These are phyloP conservation scores for Enteromius fasciolatus DNA, from an alignment of 2,797 vertebrate genomes.

Conservation along the genomic window DNA sequence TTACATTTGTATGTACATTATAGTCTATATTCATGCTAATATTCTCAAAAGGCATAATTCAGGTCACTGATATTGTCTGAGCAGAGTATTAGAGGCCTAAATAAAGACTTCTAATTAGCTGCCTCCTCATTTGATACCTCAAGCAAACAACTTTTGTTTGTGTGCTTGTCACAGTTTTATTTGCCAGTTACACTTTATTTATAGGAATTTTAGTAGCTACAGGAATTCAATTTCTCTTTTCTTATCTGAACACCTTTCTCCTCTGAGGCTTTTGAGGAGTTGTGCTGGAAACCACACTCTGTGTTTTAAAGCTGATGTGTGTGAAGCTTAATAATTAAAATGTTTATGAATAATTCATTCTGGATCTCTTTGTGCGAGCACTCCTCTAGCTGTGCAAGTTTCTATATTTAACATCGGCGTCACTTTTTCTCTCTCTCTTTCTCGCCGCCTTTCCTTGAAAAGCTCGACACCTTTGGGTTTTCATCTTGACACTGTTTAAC, in stretches of 20 bases:
- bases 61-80: constrained; percentile 4
- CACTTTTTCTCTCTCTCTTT: constrained; percentile 39
- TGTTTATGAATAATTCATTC: constrained; percentile 76
- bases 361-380: constrained; percentile 66
- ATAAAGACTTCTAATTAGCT: not conserved
- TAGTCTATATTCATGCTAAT: not conserved
- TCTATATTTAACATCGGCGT: constrained; percentile 75
- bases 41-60: constrained; percentile 5
- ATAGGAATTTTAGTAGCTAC: not conserved
- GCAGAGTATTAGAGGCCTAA: not conserved
- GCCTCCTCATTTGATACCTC: constrained; percentile 15
- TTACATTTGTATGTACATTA: not conserved
- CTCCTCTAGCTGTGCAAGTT: constrained; percentile 60
- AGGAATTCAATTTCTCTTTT: constrained; percentile 24
- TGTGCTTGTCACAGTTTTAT: constrained; percentile 12
- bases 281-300: constrained; percentile 45
- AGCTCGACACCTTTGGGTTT: constrained; percentile 34
- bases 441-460: constrained; percentile 16
- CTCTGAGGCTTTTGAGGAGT: constrained; percentile 49
- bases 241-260: constrained; percentile 43
- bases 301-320: constrained; percentile 60
- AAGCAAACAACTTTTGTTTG: constrained; percentile 1
- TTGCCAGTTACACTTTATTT: constrained; percentile 11
- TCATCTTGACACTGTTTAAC: constrained; percentile 27
- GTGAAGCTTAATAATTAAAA: constrained; percentile 73